Base-by-base conservation (phyloP, 2,888 invertebrate species). In the Stenoptilia bipunctidactyla region DNA sequence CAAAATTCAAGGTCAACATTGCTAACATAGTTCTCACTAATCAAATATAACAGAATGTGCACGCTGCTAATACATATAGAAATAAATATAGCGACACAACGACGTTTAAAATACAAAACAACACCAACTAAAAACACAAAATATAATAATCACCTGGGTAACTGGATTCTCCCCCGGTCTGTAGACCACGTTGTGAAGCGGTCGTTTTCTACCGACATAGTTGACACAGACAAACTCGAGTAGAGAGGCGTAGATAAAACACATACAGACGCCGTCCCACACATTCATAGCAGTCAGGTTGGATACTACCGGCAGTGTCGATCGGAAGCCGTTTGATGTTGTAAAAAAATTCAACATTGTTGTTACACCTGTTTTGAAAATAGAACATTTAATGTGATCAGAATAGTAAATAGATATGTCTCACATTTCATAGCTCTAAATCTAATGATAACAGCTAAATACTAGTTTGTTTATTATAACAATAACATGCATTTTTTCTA, bases 291-390 rank as follows among this genome's bases (percentile, higher is more conserved):
- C 96, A 40, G 95, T 95, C 59, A 96, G 79, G 77, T 96, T 96
- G 40, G 96, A 96, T 47, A 96, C 96, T 55, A 96, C 96, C 14
- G 96, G 96, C 63, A 96, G 86, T 39, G 95, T 96, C 58, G 93
- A 93, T 64, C 94, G 91, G 85, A 94, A 94, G 61, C 94, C 93
- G 71, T 94, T 94, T 56, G 94, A 94, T 66, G 96, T 96, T 59
- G 96, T 96, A 91, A 96, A 96, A 89, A 96, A 96, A 87, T 96
- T 96, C 90, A 96, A 91, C 96, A 96, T 96, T 79, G 96, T 96
- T 60, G 96, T 96, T 66, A 96, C 96, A 83, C 96, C 96, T 94
- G 85, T 51, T 66, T 70, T 43, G 45, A 30, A 9, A 30, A 30
- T 20, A 3, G n/a, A n/a, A n/a, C n/a, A n/a, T n/a, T n/a, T n/a